Conservation (phyloP, 2,888 invertebrate genomes). For the Tinea trinotella region DNA sequence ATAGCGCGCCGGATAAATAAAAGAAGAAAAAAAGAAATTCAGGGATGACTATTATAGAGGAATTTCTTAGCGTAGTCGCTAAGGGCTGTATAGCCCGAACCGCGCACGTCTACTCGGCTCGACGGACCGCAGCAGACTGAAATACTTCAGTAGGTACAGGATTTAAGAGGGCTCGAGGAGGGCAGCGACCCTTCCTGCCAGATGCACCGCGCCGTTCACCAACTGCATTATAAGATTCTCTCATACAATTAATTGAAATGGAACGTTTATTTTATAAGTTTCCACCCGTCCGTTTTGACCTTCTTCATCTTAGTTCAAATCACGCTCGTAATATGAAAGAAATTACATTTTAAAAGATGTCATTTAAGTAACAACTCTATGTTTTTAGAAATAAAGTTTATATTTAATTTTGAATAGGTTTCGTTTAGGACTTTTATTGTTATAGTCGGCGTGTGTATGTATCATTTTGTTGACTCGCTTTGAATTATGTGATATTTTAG, state of each 20-base stretch:
- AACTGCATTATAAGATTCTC: constrained; percentile 3
- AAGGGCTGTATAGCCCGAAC: not conserved
- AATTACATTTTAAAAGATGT: not conserved
- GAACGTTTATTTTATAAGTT: constrained; percentile 33
- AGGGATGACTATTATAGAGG: not conserved
- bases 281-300: constrained; percentile 39
- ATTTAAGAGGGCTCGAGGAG: constrained; percentile 7
- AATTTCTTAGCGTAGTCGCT: constrained; percentile 11
- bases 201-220: constrained; percentile 1
- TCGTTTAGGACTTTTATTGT: not conserved
- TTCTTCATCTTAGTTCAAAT: constrained; percentile 35
- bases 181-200: constrained; percentile 16
- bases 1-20: not conserved
- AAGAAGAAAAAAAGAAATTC: not conserved
- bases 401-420: not conserved
- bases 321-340: not conserved
- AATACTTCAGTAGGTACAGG: not conserved
- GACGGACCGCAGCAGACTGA: constrained; percentile 15
- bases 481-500: constrained; percentile 10
- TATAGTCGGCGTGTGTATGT: not conserved
- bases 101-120: not conserved
- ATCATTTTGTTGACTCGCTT: constrained; percentile 8
- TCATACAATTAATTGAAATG: not conserved
- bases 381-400: not conserved
- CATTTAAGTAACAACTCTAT: not conserved